Evolutionary conservation across 2,797 vertebrate genomes (phyloP), one percentile per base, ranked within the genome.

Genomic region (Acanthis flammea): DNA sequence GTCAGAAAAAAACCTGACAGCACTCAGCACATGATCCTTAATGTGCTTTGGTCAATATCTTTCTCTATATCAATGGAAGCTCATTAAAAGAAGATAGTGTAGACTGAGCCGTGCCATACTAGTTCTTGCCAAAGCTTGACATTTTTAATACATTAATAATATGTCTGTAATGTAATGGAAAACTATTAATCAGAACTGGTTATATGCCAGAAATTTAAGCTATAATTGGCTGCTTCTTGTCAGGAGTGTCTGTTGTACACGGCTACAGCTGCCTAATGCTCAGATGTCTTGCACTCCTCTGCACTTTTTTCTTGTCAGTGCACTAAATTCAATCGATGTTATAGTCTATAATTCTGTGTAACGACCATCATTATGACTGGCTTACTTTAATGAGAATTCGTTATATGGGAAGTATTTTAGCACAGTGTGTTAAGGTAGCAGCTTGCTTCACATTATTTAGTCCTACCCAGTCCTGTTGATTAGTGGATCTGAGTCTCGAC

Each of bases 111-210:
- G 77, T 92, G 96, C 97, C 67, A 48, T 83, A 95, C 91, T 94
- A 97, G 96, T 96, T 96, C 98, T 96, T 97, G 97, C 97, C 97
- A 98, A 96, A 95, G 96, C 96, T 97, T 98, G 98, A 97, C 96
- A 97, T 98, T 98, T 98, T 98, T 98, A 98, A 98, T 98, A 98
- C 96, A 97, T 98, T 98, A 98, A 98, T 99, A 98, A 98, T 98
- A 98, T 98, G 98, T 98, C 97, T 98, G 95, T 97, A 97, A 98
- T 97, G 96, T 97, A 98, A 98, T 97, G 96, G 97, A 97, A 98
- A 98, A 98, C 98, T 98, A 98, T 98, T 99, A 99, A 99, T 99
- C 98, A 98, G 97, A 97, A 97, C 97, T 98, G 97, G 98, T 98
- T 97, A 94, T 88, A 96, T 97, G 98, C 97, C 98, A 98, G 97